These are phyloP conservation scores for Zoanthus sansibaricus DNA, from an alignment of 92 coral and sea anemone genomes.

Conservation along the genomic window DNA sequence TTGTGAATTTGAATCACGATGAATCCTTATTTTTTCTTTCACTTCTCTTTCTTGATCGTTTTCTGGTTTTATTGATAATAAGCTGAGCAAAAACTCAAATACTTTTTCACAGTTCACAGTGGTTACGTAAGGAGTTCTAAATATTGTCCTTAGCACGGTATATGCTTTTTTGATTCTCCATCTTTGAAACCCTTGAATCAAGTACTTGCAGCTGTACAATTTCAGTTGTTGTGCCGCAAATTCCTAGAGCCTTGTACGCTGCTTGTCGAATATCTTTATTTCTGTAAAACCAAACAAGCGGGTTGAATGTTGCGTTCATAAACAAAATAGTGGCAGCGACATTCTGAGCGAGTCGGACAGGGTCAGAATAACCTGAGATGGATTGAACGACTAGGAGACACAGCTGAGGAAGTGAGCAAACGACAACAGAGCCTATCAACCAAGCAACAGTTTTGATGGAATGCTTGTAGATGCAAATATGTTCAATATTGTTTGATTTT, in stretches of 20 bases:
- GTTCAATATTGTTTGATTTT: not conserved
- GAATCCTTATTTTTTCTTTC: too few relatives aligned
- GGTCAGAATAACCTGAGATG: conserved; percentile 22
- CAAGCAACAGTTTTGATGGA: conserved; percentile 38
- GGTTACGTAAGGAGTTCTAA: not conserved
- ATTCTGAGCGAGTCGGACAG: conserved; percentile 41
- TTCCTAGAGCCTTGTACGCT: conserved; percentile 18
- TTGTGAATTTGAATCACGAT: too few relatives aligned
- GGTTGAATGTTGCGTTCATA: conserved; percentile 36
- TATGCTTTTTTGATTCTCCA: too few relatives aligned
- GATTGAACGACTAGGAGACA: conserved; percentile 12
- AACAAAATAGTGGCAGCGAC: conserved; percentile 31
- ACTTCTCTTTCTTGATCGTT: too few relatives aligned
- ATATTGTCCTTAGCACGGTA: not conserved
- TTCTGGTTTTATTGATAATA: too few relatives aligned
- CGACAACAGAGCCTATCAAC: conserved; percentile 31
- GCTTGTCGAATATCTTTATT: conserved; percentile 13
- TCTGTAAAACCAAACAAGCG: conserved; percentile 34
- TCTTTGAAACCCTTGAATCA: not conserved
- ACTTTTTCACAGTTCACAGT: not conserved
- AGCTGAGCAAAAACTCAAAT: too few relatives aligned
- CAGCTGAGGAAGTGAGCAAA: conserved; percentile 24
- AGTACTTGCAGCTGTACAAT: not conserved
- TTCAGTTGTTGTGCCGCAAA: not conserved
- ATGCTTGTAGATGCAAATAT: conserved; percentile 17